Evolutionary conservation across 2,113 vertebrate species (phyloP), one percentile per base, ranked within the genome.

Genomic region (Recurvirostra avosetta): DNA sequence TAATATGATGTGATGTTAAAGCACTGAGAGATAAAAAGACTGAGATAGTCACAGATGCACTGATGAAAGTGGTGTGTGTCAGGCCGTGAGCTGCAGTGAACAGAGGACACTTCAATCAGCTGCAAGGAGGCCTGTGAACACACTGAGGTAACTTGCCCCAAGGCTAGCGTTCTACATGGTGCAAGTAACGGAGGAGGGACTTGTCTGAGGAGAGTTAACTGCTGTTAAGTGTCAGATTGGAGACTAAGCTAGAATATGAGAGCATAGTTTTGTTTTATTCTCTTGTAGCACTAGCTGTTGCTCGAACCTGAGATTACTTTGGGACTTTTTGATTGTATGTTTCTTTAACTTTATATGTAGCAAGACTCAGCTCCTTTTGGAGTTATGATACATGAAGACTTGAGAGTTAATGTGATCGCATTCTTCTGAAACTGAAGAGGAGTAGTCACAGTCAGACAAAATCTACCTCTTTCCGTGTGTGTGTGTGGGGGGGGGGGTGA

Each of bases 401-500:
- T n/a, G 27, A 38, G 49, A 26, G 23, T 23, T 85, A 4, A 36
- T 32, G 17, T 27, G n/a, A n/a, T 50, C 12, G 1, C 6, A 1
- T 53, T 47, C 14, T 40, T 30, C 5, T 68, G 71, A 55, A 66
- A 77, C 23, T 52, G 16, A 5, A 58, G 29, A 59, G 20, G 2
- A 15, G 7, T 30, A 25, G 20, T 73, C 8, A 9, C 9, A n/a
- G 19, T 36, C 10, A 10, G 36, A n/a, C 18, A 59, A 76, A 88
- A 32, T 0, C 0, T 4, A 22, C 22, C 22, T 43, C 5, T 59
- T 21, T 32, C 5, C 23, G 2, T 11, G 5, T 2, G 1, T 9
- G 1, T 32, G 4, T 4, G 9, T 4, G 43, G 21, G 11, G 11
- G 3, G 36, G 29, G 21, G 11, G 11, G 3, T 40, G 29, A 32